Evolutionary conservation across 2,888 invertebrate genomes (phyloP), one percentile per base, ranked within the genome.

Genomic region (Caenorhabditis panamensis): DNA sequence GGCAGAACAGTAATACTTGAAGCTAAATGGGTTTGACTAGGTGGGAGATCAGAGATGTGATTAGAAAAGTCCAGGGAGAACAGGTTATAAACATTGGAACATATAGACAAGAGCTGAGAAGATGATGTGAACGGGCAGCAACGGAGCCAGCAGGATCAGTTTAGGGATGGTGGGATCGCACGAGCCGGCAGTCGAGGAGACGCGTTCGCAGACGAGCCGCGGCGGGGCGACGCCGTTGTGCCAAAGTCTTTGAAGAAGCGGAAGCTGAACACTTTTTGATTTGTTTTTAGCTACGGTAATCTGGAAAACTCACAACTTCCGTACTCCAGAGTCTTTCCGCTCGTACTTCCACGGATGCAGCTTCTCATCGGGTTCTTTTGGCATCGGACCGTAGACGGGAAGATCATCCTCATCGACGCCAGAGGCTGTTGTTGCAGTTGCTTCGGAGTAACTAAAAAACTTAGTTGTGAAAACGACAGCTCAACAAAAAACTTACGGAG

Each of bases 361-460:
- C 76, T 97, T 97, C 92, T 98, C 97, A 89, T 96, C 96, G 0
- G 98, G 98, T 92, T 98, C 98, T 67, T 94, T 95, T 28, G 97
- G 97, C 88, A 98, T 93, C 0, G 98, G 98, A 3, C 98, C 98
- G 92, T 98, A 96, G 0, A 98, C 97, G 1, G 96, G 95, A 16
- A 95, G 94, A 90, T 96, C 96, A 83, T 95, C 95, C 16, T 90
- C 91, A 0, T 79, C 79, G 26, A 36, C 51, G 13, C 36, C 64
- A n/a, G 58, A 13, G 18, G 47, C 22, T 3, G 54, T 53, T 16
- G 51, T 16, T 13, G 56, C 18, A 2, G 56, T 1, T 9, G n/a
- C 8, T 24, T 67, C 64, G 16, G 53, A n/a, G 31, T 13, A 37
- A 8, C 64, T 64, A 37, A 9, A 64, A 51, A 20, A 51, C 18